Conservation (phyloP, 2,888 invertebrate species). For the Vannuccia rotundouncinata region DNA sequence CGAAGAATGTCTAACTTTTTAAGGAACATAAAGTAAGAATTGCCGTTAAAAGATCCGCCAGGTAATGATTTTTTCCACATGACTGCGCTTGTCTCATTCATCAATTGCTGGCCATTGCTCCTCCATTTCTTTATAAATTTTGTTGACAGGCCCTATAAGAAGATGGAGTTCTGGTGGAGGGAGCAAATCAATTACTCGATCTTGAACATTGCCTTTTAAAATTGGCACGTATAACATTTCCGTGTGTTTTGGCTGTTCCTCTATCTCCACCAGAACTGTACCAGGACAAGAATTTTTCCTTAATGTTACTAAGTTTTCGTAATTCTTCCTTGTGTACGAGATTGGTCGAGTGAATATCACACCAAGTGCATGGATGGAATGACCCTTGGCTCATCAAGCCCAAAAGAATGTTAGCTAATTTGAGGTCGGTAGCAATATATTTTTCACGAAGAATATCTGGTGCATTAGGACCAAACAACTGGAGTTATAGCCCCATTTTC, state of each 20-base stretch:
- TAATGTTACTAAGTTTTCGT: slow-evolving; percentile 4
- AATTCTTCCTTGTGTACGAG: neutral
- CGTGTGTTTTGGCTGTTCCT: neutral
- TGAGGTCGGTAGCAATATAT: slow-evolving; percentile 14
- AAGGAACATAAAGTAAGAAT: neutral
- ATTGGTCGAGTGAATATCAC: neutral
- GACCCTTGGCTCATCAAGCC: slow-evolving; percentile 16
- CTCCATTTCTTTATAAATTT: slow-evolving; percentile 9
- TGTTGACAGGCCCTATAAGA: neutral
- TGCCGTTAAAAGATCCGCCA: slow-evolving; percentile 23
- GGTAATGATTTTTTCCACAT: slow-evolving; percentile 12
- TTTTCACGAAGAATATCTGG: neutral
- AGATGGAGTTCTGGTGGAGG: slow-evolving; percentile 31
- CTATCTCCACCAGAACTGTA: neutral
- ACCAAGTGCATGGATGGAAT: slow-evolving; percentile 27
- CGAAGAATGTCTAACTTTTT: neutral
- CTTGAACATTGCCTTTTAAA: neutral
- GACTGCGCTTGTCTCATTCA: neutral
- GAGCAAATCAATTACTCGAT: slow-evolving; percentile 21
- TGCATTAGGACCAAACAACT: neutral
- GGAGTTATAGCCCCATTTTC: neutral
- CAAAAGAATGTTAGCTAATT: slow-evolving; percentile 22
- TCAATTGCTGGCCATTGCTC: slow-evolving; percentile 15
- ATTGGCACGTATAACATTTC: slow-evolving; percentile 5
- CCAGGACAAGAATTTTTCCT: slow-evolving; percentile 9